Evolutionary conservation across 2,888 invertebrate genomes (phyloP).

Genomic region (Meloe dianella): DNA sequence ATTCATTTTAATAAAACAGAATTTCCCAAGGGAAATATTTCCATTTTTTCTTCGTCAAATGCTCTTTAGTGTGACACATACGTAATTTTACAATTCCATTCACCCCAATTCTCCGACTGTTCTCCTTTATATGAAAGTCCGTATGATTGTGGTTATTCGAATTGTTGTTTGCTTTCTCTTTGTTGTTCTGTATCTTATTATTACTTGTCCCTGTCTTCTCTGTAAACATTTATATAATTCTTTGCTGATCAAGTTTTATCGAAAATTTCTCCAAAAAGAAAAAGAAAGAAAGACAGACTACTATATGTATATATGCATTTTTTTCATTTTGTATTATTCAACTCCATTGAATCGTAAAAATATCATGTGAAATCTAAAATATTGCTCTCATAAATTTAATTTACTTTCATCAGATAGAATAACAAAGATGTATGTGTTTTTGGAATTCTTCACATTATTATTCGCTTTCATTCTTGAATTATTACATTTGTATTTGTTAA

Average conservation of each 20-base stretch:
- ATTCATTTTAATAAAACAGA: background rate
- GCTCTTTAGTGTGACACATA: too few relatives aligned
- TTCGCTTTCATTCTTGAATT: too few relatives aligned
- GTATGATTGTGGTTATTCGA: background rate
- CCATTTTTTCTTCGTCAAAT: background rate
- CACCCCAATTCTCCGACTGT: background rate
- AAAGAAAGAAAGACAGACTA: too few relatives aligned
- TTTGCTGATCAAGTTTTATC: background rate
- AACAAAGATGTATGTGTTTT: too few relatives aligned
- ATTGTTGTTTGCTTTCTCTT: constrained; percentile 6
- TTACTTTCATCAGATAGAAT: background rate
- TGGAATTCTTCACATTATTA: too few relatives aligned
- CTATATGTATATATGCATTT: too few relatives aligned
- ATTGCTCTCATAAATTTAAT: background rate
- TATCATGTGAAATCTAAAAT: background rate
- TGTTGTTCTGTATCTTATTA: background rate
- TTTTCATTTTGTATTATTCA: background rate
- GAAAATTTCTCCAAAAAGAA: background rate
- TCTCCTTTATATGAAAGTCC: background rate
- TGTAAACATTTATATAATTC: background rate
- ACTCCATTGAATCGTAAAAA: background rate
- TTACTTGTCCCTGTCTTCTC: background rate
- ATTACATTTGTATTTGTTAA: too few relatives aligned
- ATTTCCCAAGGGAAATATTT: background rate
- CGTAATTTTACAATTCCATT: too few relatives aligned